Conservation (phyloP, 2,888 invertebrate species). For the Drosophila diplacantha region DNA sequence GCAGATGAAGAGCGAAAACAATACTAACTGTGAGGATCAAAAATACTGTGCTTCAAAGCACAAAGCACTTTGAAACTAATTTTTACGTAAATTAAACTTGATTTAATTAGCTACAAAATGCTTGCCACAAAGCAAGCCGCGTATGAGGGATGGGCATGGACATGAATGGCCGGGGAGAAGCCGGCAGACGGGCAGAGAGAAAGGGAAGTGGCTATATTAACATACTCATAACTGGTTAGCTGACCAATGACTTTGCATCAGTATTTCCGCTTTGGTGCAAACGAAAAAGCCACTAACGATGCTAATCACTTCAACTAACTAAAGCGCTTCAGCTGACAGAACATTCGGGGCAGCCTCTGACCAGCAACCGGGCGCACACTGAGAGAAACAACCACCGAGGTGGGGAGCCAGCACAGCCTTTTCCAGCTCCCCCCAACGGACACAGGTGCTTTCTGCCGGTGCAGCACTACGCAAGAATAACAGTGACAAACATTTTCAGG, state of each 20-base stretch:
- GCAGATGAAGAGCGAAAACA: constrained; percentile 13
- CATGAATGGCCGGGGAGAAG: neutral
- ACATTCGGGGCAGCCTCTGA: constrained; percentile 33
- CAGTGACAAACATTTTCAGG: constrained; percentile 60
- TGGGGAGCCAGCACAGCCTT: neutral
- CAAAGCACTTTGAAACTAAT: constrained; percentile 20
- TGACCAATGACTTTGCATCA: constrained; percentile 56
- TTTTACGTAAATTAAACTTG: constrained; percentile 31
- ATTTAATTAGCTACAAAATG: constrained; percentile 46
- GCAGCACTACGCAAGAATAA: constrained; percentile 25
- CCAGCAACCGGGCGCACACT: constrained; percentile 16
- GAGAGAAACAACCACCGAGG: constrained; percentile 6
- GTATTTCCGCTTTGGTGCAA: constrained; percentile 66
- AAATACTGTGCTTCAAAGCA: constrained; percentile 9
- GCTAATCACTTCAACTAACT: constrained; percentile 71
- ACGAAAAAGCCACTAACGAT: constrained; percentile 71
- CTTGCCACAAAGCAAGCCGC: constrained; percentile 29
- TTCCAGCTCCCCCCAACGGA: neutral
- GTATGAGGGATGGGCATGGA: constrained; percentile 5
- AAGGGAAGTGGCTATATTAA: constrained; percentile 13
- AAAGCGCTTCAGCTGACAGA: constrained; percentile 62
- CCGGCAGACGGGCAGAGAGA: constrained; percentile 1
- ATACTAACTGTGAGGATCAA: constrained; percentile 9
- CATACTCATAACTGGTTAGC: constrained; percentile 44
- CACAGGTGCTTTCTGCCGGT: constrained; percentile 2